These are phyloP conservation scores for Amyelois transitella DNA, from an alignment of 1,140 invertebrate species.

Conservation along the genomic window DNA sequence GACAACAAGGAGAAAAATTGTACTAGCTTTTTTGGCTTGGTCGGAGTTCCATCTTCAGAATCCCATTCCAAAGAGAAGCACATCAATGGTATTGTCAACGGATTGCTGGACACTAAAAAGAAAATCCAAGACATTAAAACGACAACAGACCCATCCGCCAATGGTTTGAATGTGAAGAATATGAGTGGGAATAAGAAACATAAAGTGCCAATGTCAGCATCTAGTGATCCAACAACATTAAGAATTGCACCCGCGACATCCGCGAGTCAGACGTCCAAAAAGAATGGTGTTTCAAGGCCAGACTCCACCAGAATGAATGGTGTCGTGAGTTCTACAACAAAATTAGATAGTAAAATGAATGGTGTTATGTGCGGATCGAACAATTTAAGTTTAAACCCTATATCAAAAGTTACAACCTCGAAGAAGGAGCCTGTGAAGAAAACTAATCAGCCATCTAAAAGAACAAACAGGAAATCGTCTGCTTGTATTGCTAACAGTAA, in stretches of 20 bases:
- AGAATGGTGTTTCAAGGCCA: slow-evolving; percentile 25
- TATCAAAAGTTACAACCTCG: slow-evolving; percentile 28
- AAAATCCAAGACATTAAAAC: slow-evolving; percentile 29
- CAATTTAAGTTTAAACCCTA: slow-evolving; percentile 48
- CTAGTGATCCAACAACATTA: slow-evolving; percentile 32
- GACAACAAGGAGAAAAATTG: slow-evolving; percentile 39
- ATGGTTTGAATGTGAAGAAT: slow-evolving; percentile 28
- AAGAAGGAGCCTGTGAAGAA: slow-evolving; percentile 54
- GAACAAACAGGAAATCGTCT: slow-evolving; percentile 64
- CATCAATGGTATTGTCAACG: slow-evolving; percentile 32
- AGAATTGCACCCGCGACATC: slow-evolving; percentile 43
- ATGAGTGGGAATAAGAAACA: slow-evolving; percentile 16
- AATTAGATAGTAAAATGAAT: slow-evolving; percentile 64
- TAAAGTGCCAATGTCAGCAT: slow-evolving; percentile 47
- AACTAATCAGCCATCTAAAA: slow-evolving; percentile 36
- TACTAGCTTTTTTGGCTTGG: slow-evolving; percentile 52
- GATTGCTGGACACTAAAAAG: slow-evolving; percentile 45
- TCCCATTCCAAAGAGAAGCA: slow-evolving; percentile 36
- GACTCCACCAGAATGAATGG: slow-evolving; percentile 46
- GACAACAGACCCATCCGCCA: slow-evolving; percentile 56
- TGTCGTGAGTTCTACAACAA: slow-evolving; percentile 59
- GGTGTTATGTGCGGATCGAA: slow-evolving; percentile 63
- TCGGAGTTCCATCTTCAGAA: slow-evolving; percentile 44
- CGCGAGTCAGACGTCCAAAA: slow-evolving; percentile 40
- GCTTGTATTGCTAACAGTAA: slow-evolving; percentile 68